Conservation (phyloP, 35 echinoderm and acorn worm species). For the Apostichopus parvimensis region DNA sequence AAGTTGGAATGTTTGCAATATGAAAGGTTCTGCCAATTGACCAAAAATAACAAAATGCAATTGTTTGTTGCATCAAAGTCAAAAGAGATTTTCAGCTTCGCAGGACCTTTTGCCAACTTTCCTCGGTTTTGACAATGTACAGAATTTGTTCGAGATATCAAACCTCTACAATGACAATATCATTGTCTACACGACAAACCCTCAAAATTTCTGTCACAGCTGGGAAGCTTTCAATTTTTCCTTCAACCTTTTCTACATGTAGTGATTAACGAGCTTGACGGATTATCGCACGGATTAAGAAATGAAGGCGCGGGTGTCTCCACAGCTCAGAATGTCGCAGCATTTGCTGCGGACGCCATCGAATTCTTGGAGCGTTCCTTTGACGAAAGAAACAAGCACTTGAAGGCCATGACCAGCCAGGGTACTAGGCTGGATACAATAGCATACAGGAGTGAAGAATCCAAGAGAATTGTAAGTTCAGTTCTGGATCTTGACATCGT, state of each 20-base stretch:
- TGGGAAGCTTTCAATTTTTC: too few species aligned
- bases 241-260: not conserved
- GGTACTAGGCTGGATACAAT: constrained; percentile 84
- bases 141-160: too few species aligned
- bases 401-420: constrained; percentile 82
- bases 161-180: too few species aligned
- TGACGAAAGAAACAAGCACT: constrained; percentile 77
- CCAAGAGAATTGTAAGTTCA: constrained; percentile 61
- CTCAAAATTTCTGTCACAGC: too few species aligned
- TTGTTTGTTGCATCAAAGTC: too few species aligned
- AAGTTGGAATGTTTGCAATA: too few species aligned
- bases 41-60: too few species aligned
- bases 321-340: constrained; percentile 58
- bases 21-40: too few species aligned
- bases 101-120: too few species aligned
- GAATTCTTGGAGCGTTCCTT: constrained; percentile 84
- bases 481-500: not conserved
- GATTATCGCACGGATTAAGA: constrained; percentile 66
- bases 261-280: constrained; percentile 98
- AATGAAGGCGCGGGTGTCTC: constrained; percentile 46
- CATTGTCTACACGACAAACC: too few species aligned
- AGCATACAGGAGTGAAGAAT: constrained; percentile 85
- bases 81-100: too few species aligned
- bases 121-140: too few species aligned
- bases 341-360: constrained; percentile 62